Evolutionary conservation across 2,888 invertebrate species (phyloP), one percentile per base, ranked within the genome.

Genomic region (Lordiphosa andalusiaca): DNA sequence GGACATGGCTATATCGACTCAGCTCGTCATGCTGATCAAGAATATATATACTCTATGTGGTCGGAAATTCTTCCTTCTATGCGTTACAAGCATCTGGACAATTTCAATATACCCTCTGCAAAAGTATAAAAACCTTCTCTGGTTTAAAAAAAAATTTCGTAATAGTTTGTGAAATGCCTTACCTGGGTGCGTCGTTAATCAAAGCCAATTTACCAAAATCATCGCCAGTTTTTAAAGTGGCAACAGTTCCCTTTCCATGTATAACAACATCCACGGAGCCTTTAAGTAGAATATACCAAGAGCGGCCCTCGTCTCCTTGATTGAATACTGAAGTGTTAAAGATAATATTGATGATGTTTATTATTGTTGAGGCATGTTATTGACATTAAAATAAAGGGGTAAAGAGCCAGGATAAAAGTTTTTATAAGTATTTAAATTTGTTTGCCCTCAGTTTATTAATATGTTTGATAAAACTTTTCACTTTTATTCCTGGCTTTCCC

Each of bases 201-300:
- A 96, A 91, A 41, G 95, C 95, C 76, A 96, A 90, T 90, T 96
- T 96, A 50, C 96, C 96, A 89, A 96, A 96, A 90, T 96, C 96
- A 89, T 96, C 96, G 57, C 95, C 95, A 89, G 95, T 95, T 86
- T 94, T 93, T 37, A 96, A 90, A 40, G 94, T 94, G 72, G 94
- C 95, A 35, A 96, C 95, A 10, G 94, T 93, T 46, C 95, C 95
- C 91, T 95, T 95, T 63, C 95, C 95, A 87, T 94, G 93, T 73
- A 95, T 95, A 70, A 94, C 94, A 56, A 96, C 95, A 88, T 95
- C 95, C 41, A 96, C 95, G 5, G 95, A 95, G 41, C 95, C 96
- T 83, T 93, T 92, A 53, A 95, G 91, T 70, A 96, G 93, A 69
- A 96, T 95, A 89, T 95, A 96, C 95, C 95, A 96, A 41, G 94